Base-by-base conservation (phyloP, 2,888 invertebrate species). In the Cheilosia variabilis region DNA sequence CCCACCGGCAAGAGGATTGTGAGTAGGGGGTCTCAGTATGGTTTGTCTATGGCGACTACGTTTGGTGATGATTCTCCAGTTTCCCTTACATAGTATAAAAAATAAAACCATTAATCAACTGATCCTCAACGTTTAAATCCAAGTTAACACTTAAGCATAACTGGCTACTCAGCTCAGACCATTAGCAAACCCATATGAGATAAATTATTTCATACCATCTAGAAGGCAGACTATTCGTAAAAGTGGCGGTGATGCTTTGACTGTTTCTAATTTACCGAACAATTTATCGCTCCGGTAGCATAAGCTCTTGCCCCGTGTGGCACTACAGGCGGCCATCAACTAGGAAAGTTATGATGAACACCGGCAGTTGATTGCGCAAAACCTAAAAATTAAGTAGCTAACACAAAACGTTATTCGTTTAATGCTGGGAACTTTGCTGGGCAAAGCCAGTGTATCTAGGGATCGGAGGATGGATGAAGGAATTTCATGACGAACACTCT, bases 381-480 rank as follows among this genome's bases (percentile, higher is more conserved):
- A 9, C 34, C 31, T 50, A 2, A n/a, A 63, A 53, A 63, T 24
- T 63, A 17, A 31, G 60, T 63, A 62, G 52, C 53, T 63, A 24
- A 24, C 52, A 31, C 4, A 73, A 72, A 63, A 43, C 13, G 19
- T 34, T 53, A 7, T 19, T 45, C 62, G 53, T 63, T 55, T 63
- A 62, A 62, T 73, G 53, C 63, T 63, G 63, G 73, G 73, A 73
- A 73, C 43, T 53, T 63, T 58, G 27, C 15, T 17, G 19, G 60
- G 45, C 52, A 60, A 27, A 45, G 1, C 15, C 72, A 43, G 19
- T 15, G 43, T 4, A 15, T 37, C 10, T 50, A 41, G 62, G 73
- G 62, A 63, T 34, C 47, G 31, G 10, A 7, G 24, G 47, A 7
- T 9, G 17, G 47, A 17, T 19, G 19, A 53, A 63, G 47, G n/a